Evolutionary conservation across 2,888 invertebrate genomes (phyloP).

Genomic region (Dastarcus helophoroides): DNA sequence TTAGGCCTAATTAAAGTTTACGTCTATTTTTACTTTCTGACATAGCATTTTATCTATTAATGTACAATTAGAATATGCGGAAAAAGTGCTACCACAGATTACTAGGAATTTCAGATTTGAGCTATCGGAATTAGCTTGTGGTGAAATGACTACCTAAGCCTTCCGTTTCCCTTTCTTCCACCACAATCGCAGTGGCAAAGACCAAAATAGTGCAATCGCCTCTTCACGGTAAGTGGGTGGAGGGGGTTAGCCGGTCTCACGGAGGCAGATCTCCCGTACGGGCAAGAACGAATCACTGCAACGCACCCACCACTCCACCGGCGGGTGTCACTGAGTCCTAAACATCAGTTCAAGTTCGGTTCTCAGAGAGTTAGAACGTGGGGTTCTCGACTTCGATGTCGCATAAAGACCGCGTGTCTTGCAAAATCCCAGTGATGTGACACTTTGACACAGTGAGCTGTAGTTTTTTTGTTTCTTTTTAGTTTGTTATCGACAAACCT

Average conservation of each 20-base stretch:
- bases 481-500: constrained; percentile 5
- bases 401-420: constrained; percentile 6
- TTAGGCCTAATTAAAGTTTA: too few species aligned
- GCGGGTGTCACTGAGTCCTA: constrained; percentile 20
- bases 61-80: too few species aligned
- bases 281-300: constrained; percentile 31
- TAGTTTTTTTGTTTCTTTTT: constrained; percentile 18
- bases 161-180: too few species aligned
- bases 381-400: constrained; percentile 7
- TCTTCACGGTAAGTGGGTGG: constrained; percentile 26
- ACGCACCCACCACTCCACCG: constrained; percentile 29
- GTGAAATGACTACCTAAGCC: too few species aligned
- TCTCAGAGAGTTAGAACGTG: constrained; percentile 19
- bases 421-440: constrained; percentile 22
- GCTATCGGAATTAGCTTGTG: too few species aligned
- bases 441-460: constrained; percentile 14
- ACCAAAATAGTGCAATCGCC: constrained; percentile 21
- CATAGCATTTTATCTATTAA: too few species aligned
- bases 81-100: too few species aligned
- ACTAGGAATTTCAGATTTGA: too few species aligned
- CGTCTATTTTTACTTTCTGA: too few species aligned
- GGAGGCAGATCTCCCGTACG: constrained; percentile 35
- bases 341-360: constrained; percentile 25
- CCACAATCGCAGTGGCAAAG: too few species aligned
- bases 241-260: constrained; percentile 24